Evolutionary conservation across 92 coral and sea anemone species (phyloP).

Genomic region (Parazoanthus atlanticus): DNA sequence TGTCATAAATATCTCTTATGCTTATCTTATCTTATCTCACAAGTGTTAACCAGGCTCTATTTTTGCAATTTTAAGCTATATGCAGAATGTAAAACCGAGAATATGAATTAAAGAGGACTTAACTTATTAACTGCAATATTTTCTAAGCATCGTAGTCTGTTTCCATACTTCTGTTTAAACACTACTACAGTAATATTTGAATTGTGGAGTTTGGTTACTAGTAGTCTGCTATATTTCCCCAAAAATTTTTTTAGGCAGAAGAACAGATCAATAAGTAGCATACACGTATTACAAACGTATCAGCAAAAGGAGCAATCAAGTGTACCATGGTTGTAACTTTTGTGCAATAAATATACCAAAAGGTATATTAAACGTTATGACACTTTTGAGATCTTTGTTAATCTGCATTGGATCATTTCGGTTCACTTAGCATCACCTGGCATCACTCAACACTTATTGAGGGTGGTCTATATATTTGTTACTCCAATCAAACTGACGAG

Average conservation of each 20-base stretch:
- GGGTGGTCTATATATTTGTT: neutral
- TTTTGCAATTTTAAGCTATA: no score
- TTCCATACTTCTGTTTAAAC: neutral
- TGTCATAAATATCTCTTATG: no score
- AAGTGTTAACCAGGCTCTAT: no score
- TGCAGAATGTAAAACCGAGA: no score
- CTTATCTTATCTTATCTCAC: no score
- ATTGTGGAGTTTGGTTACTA: neutral
- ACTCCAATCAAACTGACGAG: neutral
- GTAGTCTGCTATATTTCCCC: neutral
- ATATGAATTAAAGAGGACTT: no score
- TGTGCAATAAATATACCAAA: neutral
- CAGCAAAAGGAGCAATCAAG: neutral
- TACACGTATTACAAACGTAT: no score
- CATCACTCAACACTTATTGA: neutral
- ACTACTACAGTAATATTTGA: neutral
- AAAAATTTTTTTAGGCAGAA: neutral
- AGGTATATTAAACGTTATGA: no score
- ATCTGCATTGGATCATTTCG: no score
- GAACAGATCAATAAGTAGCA: no score
- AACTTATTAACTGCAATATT: no score
- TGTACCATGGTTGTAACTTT: neutral
- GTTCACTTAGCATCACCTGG: neutral
- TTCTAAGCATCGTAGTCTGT: neutral
- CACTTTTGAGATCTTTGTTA: no score